Evolutionary conservation across 2,888 invertebrate species (phyloP).

Genomic region (Pecten maximus): DNA sequence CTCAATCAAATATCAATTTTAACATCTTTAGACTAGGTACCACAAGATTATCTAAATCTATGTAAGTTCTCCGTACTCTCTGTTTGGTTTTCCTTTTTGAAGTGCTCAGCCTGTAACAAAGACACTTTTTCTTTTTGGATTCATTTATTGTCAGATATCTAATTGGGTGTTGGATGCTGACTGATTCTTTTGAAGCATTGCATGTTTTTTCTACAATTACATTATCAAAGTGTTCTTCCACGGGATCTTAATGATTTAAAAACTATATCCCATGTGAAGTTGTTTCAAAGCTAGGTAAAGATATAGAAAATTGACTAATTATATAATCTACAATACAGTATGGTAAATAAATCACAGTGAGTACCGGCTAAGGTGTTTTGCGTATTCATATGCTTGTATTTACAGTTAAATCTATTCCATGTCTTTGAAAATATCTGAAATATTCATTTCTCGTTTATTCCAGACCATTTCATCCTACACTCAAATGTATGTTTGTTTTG

Average conservation of each 20-base stretch:
- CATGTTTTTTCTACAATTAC: neutral
- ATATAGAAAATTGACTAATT: neutral
- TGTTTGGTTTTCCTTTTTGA: neutral
- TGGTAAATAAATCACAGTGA: neutral
- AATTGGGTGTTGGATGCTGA: neutral
- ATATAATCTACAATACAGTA: neutral
- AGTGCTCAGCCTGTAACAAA: neutral
- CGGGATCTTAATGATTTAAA: neutral
- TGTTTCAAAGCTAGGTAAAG: neutral
- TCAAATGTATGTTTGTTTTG: conserved; percentile 2
- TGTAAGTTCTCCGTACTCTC: no score
- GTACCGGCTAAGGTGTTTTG: neutral
- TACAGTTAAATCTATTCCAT: neutral
- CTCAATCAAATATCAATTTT: neutral
- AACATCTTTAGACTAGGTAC: no score
- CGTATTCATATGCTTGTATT: neutral
- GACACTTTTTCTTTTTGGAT: neutral
- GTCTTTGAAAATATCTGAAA: conserved; percentile 27
- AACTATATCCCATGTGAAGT: neutral
- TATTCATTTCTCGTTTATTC: neutral
- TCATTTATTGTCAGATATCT: neutral
- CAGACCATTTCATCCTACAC: neutral
- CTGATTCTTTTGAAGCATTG: neutral
- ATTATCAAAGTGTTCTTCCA: neutral
- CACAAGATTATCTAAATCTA: no score